phyloP scores from a whole-genome alignment of 1,140 invertebrate species.

The Hestina assimilis region DNA sequence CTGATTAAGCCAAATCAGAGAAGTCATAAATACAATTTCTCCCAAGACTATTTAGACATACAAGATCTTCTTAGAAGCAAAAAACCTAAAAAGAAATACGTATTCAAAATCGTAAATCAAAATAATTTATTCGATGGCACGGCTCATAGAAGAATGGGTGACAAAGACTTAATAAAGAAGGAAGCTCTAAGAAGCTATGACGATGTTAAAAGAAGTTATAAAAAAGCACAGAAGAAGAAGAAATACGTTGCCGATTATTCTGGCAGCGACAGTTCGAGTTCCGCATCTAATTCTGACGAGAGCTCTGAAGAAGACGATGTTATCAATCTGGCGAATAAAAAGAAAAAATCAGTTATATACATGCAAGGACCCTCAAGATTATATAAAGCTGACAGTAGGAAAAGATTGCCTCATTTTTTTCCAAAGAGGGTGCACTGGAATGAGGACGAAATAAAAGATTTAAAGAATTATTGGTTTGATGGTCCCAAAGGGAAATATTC shows the following conservation, averaged over 20 bases:
- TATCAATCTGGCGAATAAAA: constrained; percentile 4
- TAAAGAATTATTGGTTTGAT: constrained; percentile 46
- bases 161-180: not conserved
- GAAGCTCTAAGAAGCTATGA: not conserved
- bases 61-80: constrained; percentile 7
- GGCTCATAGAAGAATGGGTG: not conserved
- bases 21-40: constrained; percentile 11
- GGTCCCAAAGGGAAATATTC: constrained; percentile 39
- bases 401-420: constrained; percentile 38
- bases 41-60: constrained; percentile 18
- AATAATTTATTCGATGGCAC: not conserved
- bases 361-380: constrained; percentile 30
- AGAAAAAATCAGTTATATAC: constrained; percentile 13
- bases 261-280: too few relatives aligned
- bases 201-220: too few relatives aligned
- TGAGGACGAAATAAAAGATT: constrained; percentile 33
- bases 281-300: not conserved
- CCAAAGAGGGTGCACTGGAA: constrained; percentile 47
- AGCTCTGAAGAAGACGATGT: constrained; percentile 4
- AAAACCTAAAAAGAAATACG: not conserved
- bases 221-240: too few relatives aligned
- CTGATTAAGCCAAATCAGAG: not conserved
- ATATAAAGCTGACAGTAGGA: constrained; percentile 19
- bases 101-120: constrained; percentile 12
- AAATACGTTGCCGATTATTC: too few relatives aligned